A percentile compares a stretch with the other conserved stretches of the same genome.
phyloP scores from a whole-genome alignment of 1,140 invertebrate species.

The Penaeus japonicus region DNA sequence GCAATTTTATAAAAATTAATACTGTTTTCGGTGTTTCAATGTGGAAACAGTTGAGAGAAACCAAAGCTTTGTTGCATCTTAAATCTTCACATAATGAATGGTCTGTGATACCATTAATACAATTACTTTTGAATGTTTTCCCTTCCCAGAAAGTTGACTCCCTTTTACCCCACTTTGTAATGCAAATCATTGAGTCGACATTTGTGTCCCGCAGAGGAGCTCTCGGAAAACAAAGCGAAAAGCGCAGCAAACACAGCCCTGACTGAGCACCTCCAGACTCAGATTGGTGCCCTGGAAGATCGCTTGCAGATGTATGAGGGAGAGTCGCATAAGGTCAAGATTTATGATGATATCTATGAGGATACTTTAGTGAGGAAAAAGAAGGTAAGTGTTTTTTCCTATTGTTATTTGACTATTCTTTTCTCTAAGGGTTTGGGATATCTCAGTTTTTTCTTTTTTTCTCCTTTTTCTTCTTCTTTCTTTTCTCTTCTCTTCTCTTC shows the following conservation, averaged over 20 bases:
- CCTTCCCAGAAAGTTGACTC: too few relatives aligned
- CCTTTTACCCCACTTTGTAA: too few relatives aligned
- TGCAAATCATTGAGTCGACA: background rate
- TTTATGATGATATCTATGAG: constrained; percentile 49
- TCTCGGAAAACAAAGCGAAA: constrained; percentile 29
- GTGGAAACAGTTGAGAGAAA: too few relatives aligned
- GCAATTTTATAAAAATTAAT: too few relatives aligned
- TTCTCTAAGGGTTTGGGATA: too few relatives aligned
- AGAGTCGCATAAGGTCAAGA: constrained; percentile 6
- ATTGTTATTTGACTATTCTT: background rate
- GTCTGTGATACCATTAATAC: too few relatives aligned
- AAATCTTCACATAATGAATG: too few relatives aligned
- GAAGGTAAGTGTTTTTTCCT: constrained; percentile 16
- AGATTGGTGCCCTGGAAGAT: constrained; percentile 40
- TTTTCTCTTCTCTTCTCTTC: background rate
- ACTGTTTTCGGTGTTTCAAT: too few relatives aligned
- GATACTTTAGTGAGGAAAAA: constrained; percentile 50
- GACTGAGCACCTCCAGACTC: constrained; percentile 37
- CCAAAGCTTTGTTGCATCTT: too few relatives aligned
- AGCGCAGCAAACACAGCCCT: constrained; percentile 30
- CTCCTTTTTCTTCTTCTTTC: background rate
- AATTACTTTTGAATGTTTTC: too few relatives aligned
- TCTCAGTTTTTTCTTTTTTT: background rate
- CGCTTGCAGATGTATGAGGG: constrained; percentile 29
- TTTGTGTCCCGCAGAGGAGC: constrained; percentile 28